Evolutionary conservation across 2,797 vertebrate genomes (phyloP).

Genomic region (Lagodon rhomboides): DNA sequence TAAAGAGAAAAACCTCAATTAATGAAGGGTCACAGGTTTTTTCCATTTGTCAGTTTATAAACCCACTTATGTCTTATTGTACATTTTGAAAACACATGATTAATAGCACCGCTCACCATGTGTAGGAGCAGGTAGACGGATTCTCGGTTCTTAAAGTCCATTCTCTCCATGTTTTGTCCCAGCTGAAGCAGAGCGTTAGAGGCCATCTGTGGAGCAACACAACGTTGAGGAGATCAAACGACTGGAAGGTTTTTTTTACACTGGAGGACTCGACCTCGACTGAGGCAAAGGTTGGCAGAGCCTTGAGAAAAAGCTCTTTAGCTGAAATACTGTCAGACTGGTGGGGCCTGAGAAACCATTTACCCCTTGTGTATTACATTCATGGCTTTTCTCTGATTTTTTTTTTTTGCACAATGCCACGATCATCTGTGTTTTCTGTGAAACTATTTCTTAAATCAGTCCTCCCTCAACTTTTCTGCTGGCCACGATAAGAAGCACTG

Average conservation of each 20-base stretch:
- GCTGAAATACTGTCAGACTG: conserved; percentile 15
- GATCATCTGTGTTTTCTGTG: neutral
- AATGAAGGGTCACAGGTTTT: conserved; percentile 18
- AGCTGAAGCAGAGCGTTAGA: conserved; percentile 92
- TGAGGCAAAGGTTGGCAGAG: conserved; percentile 45
- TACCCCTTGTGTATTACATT: neutral
- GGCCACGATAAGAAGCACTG: neutral
- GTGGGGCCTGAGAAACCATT: conserved; percentile 18
- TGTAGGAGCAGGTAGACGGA: conserved; percentile 93
- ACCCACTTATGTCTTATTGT: conserved; percentile 1
- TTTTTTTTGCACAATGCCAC: neutral
- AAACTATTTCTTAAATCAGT: neutral
- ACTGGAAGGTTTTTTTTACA: conserved; percentile 35
- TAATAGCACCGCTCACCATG: conserved; percentile 83
- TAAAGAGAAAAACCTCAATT: conserved; percentile 26
- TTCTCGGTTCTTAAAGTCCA: conserved; percentile 90
- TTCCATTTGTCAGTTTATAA: conserved; percentile 17
- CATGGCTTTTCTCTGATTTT: neutral
- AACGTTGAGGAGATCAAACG: conserved; percentile 54
- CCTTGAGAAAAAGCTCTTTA: conserved; percentile 62
- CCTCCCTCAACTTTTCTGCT: neutral
- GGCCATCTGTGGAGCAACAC: conserved; percentile 85
- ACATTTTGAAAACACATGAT: neutral
- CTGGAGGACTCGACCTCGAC: conserved; percentile 30
- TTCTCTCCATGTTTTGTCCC: conserved; percentile 90